Percentiles rank a stretch among this genome's conserved stretches.
These are phyloP conservation scores for Anomalospiza imberbis DNA, from an alignment of 2,797 vertebrate species.

Conservation along the genomic window DNA sequence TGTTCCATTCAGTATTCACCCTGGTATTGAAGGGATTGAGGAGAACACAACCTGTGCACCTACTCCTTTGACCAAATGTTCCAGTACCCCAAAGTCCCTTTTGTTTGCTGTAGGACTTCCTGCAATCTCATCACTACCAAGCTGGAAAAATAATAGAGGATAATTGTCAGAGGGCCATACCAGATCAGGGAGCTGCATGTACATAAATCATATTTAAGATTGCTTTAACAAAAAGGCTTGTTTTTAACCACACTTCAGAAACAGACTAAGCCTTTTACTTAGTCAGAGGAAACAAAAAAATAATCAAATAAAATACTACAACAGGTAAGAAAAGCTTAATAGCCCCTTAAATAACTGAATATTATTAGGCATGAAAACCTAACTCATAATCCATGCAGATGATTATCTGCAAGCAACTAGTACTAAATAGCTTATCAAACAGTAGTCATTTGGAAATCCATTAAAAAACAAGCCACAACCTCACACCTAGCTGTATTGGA, in stretches of 20 bases:
- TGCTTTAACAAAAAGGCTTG: neutral
- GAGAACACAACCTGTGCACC: neutral
- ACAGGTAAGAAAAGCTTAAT: neutral
- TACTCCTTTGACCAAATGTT: neutral
- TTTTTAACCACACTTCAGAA: neutral
- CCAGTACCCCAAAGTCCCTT: neutral
- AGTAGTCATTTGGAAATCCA: neutral
- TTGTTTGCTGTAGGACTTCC: neutral
- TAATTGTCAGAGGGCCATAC: accelerated
- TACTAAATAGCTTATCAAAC: neutral
- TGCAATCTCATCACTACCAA: neutral
- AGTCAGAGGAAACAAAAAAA: neutral
- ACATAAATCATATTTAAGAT: accelerated
- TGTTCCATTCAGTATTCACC: neutral
- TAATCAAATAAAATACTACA: neutral
- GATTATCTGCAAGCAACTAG: neutral
- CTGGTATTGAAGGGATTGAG: neutral
- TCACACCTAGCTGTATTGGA: neutral
- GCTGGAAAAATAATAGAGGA: neutral
- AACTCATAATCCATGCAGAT: neutral
- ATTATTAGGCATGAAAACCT: neutral
- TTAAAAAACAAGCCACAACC: neutral
- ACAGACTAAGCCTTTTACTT: neutral
- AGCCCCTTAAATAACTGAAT: neutral
- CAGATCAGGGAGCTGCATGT: neutral